Conservation (phyloP, 2,797 vertebrate species). For the Trachurus trachurus region DNA sequence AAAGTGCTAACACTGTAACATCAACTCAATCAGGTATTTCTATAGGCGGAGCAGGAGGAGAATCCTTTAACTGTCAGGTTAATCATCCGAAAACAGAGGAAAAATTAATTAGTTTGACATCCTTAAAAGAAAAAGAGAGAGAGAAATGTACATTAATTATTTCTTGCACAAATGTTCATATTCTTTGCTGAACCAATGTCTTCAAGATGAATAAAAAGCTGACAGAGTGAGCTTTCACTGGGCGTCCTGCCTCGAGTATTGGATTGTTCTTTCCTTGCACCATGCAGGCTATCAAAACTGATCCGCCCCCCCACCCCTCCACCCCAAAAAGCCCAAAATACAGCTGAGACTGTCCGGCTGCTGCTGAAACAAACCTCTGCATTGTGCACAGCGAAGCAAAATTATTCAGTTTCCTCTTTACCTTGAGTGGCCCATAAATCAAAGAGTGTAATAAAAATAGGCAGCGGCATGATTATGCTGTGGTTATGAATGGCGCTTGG, state of each 20-base stretch:
- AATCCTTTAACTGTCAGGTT: conserved; percentile 36
- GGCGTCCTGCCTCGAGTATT: background rate
- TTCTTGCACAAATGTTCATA: conserved; percentile 42
- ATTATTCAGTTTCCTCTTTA: conserved; percentile 50
- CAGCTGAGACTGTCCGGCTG: background rate
- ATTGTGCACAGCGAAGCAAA: conserved; percentile 38
- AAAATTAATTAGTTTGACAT: conserved; percentile 28
- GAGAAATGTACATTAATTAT: conserved; percentile 47
- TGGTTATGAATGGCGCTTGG: conserved; percentile 51
- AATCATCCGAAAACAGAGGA: conserved; percentile 27
- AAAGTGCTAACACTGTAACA: conserved; percentile 66
- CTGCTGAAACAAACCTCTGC: conserved; percentile 47
- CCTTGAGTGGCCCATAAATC: conserved; percentile 57
- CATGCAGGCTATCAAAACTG: conserved; percentile 16
- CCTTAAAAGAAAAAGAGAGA: background rate
- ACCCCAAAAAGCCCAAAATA: background rate
- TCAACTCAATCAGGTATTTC: conserved; percentile 71
- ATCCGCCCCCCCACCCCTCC: background rate
- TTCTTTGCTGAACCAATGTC: conserved; percentile 55
- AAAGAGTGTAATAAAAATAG: conserved; percentile 35
- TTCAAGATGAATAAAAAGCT: conserved; percentile 70
- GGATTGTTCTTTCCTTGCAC: conserved; percentile 9
- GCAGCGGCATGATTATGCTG: conserved; percentile 37
- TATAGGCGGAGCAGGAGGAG: conserved; percentile 7
- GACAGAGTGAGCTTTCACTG: conserved; percentile 36